Base-by-base conservation (phyloP, 2,888 invertebrate genomes). In the Ophioninae sp. region DNA sequence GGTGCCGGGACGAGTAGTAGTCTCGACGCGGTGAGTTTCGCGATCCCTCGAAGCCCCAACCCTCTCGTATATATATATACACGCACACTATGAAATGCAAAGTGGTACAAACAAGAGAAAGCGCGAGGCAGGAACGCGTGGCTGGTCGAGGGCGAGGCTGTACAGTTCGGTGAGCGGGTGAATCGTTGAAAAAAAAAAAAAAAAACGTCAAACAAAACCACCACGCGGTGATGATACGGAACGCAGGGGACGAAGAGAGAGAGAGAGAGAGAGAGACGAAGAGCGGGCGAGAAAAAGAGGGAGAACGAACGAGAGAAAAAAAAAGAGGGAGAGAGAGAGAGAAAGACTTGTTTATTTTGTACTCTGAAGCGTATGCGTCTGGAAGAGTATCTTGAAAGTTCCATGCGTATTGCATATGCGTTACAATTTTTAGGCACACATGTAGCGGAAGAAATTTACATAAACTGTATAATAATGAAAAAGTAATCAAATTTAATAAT, bases 101-200 rank as follows among this genome's bases (percentile, higher is more conserved):
- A 57, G 56, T 67, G 50, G 61, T 68, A 62, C 70, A 57, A 17
- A 61, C 20, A 56, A 30, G 37, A 69, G 10, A 74, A n/a, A 69
- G 61, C 68, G 50, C 59, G n/a, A 65, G 41, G 21, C 2, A 59
- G 50, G 2, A 61, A 30, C 17, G 20, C 5, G 30, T 57, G 13
- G 13, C 50, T 30, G 20, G 10, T 13, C 59, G 75, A 37, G 41
- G 75, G 79, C 76, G 67, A 79, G 83, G 79, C 61, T 69, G 59
- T 67, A 64, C 68, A 23, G 61, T 64, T 23, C 41, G 61, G 59
- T 21, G 59, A 70, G 50, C 23, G 59, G 76, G 73, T 7, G 37
- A 64, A 61, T 68, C 41, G 70, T 44, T 6, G 65, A 13, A 20
- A 39, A 41, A 10, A 74, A 62, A 61, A 69, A 75, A 64, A 68